A percentile compares a stretch with the other conserved stretches of the same genome.
phyloP scores from a whole-genome alignment of 2,113 vertebrate genomes.

The Pygoscelis adeliae region DNA sequence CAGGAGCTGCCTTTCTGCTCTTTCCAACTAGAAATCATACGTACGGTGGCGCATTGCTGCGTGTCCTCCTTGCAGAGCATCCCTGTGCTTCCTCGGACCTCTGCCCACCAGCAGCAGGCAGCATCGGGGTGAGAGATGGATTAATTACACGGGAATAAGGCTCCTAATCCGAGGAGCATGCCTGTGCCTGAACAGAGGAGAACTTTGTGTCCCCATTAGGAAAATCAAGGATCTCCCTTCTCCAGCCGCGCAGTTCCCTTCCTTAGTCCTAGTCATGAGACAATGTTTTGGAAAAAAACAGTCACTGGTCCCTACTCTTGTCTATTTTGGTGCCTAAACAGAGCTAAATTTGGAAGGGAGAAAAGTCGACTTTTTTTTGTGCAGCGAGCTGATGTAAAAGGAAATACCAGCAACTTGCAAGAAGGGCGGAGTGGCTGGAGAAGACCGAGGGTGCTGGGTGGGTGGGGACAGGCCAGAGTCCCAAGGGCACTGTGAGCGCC shows the following conservation, averaged over 20 bases:
- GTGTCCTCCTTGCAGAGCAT: neutral
- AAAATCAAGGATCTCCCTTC: neutral
- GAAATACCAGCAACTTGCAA: neutral
- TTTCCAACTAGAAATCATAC: neutral
- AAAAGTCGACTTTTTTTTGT: neutral
- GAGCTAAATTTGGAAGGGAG: conserved; percentile 43
- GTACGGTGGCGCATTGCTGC: neutral
- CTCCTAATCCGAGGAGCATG: neutral
- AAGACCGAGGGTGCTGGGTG: neutral
- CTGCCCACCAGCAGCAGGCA: neutral
- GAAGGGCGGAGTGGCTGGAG: neutral
- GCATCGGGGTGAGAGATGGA: fast-evolving
- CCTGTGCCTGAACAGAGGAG: neutral
- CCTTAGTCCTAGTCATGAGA: neutral
- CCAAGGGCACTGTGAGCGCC: neutral
- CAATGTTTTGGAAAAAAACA: conserved; percentile 39
- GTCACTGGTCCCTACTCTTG: neutral
- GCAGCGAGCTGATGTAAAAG: neutral
- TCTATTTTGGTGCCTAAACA: conserved; percentile 27
- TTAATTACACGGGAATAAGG: neutral
- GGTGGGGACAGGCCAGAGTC: neutral
- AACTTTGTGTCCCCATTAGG: neutral
- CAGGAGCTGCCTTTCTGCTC: neutral
- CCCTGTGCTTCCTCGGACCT: neutral
- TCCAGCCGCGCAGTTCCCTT: neutral